Evolutionary conservation across 2,888 invertebrate genomes (phyloP).

Genomic region (Metallyticus violacea): DNA sequence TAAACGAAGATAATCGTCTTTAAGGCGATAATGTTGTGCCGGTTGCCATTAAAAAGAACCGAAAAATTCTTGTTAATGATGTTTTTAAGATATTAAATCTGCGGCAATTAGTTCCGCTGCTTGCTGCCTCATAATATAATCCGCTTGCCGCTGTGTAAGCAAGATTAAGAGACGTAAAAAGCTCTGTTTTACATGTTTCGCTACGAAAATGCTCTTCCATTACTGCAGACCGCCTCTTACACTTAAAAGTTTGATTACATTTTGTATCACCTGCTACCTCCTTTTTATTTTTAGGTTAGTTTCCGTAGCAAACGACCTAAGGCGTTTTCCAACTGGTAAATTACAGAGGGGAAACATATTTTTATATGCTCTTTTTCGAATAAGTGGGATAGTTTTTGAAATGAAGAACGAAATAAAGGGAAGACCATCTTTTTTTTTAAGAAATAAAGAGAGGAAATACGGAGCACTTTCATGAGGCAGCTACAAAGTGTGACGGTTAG

Average conservation of each 20-base stretch:
- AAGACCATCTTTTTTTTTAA: too few relatives aligned
- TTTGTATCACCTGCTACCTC: neutral
- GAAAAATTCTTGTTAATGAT: neutral
- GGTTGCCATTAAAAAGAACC: neutral
- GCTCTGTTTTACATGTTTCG: neutral
- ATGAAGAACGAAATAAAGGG: too few relatives aligned
- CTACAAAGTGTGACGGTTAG: too few relatives aligned
- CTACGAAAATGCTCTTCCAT: too few relatives aligned
- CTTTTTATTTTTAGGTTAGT: neutral
- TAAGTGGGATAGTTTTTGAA: too few relatives aligned
- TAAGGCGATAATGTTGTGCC: neutral
- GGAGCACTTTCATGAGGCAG: too few relatives aligned
- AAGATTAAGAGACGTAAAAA: neutral
- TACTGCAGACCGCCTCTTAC: neutral
- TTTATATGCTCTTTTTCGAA: neutral
- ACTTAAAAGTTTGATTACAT: neutral
- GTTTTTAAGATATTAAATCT: neutral
- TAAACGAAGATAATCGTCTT: neutral
- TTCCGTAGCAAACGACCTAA: too few relatives aligned
- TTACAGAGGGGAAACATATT: too few relatives aligned
- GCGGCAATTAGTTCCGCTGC: neutral
- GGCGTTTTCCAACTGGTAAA: neutral
- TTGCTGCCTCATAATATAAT: neutral
- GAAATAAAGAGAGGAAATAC: too few relatives aligned
- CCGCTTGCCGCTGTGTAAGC: neutral